Evolutionary conservation across 2,797 vertebrate genomes (phyloP).

Genomic region (Spea hammondii): DNA sequence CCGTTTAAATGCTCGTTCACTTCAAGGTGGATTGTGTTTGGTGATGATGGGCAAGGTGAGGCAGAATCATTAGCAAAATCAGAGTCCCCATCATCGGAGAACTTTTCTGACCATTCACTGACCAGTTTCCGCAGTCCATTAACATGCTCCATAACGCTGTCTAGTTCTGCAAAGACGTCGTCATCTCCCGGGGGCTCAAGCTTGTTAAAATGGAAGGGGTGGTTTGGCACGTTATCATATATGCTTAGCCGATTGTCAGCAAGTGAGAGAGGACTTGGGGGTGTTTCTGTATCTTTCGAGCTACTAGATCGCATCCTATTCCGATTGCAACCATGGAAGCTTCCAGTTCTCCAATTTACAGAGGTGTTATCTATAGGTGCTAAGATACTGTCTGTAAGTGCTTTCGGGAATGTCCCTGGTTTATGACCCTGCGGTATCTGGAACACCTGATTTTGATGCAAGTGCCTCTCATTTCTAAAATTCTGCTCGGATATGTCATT

Average conservation of each 20-base stretch:
- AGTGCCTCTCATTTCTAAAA: slow-evolving; percentile 68
- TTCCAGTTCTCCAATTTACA: slow-evolving; percentile 82
- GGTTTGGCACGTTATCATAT: slow-evolving; percentile 80
- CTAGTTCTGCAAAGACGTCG: slow-evolving; percentile 80
- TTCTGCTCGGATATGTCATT: slow-evolving; percentile 68
- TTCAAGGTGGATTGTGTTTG: slow-evolving; percentile 71
- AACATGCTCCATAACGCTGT: slow-evolving; percentile 79
- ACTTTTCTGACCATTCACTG: slow-evolving; percentile 75
- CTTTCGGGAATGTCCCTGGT: slow-evolving; percentile 82
- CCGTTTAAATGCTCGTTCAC: slow-evolving; percentile 61
- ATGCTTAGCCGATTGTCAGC: slow-evolving; percentile 73
- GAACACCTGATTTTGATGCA: slow-evolving; percentile 70
- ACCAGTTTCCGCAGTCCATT: slow-evolving; percentile 77
- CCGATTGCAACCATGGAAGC: slow-evolving; percentile 75
- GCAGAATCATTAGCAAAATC: slow-evolving; percentile 70
- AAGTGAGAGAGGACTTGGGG: slow-evolving; percentile 28
- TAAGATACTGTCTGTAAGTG: slow-evolving; percentile 68
- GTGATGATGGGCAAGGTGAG: slow-evolving; percentile 67
- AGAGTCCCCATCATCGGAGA: slow-evolving; percentile 71
- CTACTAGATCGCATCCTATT: slow-evolving; percentile 53
- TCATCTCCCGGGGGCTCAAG: slow-evolving; percentile 56
- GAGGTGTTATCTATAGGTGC: slow-evolving; percentile 65
- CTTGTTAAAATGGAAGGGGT: slow-evolving; percentile 45
- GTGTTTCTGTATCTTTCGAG: slow-evolving; percentile 52
- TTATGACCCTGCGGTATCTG: slow-evolving; percentile 80